A percentile compares a stretch with the other conserved stretches of the same genome.
phyloP scores from a whole-genome alignment of 2,113 vertebrate species.

The Gymnarchus niloticus region DNA sequence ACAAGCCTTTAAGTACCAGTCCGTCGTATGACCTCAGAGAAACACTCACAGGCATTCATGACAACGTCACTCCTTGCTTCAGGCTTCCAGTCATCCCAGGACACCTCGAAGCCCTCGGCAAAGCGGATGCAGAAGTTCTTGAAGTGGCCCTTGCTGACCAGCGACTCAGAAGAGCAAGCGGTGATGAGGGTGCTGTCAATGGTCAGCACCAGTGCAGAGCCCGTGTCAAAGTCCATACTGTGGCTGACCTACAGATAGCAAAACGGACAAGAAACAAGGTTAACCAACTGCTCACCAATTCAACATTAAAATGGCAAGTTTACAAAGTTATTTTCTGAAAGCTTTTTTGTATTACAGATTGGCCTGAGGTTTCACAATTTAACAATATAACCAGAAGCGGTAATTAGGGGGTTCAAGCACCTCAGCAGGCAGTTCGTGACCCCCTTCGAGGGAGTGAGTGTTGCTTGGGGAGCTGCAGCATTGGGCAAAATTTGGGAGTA shows the following conservation, averaged over 20 bases:
- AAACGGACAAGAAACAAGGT: neutral
- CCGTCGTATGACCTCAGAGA: neutral
- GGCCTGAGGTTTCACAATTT: no score
- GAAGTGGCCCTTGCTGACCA: slow-evolving; percentile 98
- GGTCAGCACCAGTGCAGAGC: slow-evolving; percentile 93
- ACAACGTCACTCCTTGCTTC: slow-evolving; percentile 84
- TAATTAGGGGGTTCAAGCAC: no score
- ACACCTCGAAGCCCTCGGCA: slow-evolving; percentile 94
- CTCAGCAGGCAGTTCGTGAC: no score
- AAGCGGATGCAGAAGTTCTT: slow-evolving; percentile 99
- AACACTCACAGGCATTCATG: slow-evolving; percentile 93
- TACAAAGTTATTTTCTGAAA: no score
- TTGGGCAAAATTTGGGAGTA: no score
- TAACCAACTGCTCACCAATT: neutral
- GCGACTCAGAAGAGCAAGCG: slow-evolving; percentile 93
- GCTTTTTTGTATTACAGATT: no score
- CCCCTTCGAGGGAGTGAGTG: no score
- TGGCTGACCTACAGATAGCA: slow-evolving; percentile 73
- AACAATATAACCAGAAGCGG: no score
- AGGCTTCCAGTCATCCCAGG: slow-evolving; percentile 98
- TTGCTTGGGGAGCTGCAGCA: no score
- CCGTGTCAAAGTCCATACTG: slow-evolving; percentile 84
- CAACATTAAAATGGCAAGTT: slow-evolving; percentile 6
- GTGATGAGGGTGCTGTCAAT: slow-evolving; percentile 97
- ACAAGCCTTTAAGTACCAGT: neutral